A percentile compares a stretch with the other conserved stretches of the same genome.
Evolutionary conservation across 1,140 invertebrate species (phyloP).

Genomic region (Meloidogyne exigua): DNA sequence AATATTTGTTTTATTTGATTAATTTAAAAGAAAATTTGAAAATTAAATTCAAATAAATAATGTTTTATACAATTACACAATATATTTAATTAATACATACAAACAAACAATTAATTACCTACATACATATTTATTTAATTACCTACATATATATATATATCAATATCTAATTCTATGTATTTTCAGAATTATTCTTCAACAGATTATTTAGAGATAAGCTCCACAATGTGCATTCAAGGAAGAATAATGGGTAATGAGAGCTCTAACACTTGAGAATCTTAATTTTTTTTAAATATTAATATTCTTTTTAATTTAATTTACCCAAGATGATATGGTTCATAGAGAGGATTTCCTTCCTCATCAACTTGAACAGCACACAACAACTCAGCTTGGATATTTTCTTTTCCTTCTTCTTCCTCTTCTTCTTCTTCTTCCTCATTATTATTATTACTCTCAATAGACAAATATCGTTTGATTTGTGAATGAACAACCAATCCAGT

Average conservation of each 20-base stretch:
- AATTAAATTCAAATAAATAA: too few species aligned
- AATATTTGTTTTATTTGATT: too few species aligned
- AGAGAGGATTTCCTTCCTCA: background rate
- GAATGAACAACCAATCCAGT: conserved; percentile 4
- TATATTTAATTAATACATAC: too few species aligned
- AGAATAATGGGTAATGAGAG: background rate
- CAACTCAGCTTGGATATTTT: background rate
- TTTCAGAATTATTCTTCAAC: too few species aligned
- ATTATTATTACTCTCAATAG: background rate
- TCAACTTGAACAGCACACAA: background rate
- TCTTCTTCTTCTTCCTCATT: background rate
- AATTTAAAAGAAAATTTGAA: too few species aligned
- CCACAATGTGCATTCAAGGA: background rate
- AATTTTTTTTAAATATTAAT: background rate
- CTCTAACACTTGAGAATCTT: background rate
- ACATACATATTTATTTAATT: too few species aligned
- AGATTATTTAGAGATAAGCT: background rate
- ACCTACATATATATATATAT: too few species aligned
- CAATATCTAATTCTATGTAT: too few species aligned
- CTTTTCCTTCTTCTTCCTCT: too few species aligned
- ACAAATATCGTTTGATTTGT: background rate
- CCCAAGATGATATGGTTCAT: background rate
- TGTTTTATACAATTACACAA: too few species aligned
- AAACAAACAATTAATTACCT: too few species aligned
- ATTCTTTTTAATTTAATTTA: background rate